Conservation (phyloP, 2,797 vertebrate species). For the Parotocinclus haroldoi region DNA sequence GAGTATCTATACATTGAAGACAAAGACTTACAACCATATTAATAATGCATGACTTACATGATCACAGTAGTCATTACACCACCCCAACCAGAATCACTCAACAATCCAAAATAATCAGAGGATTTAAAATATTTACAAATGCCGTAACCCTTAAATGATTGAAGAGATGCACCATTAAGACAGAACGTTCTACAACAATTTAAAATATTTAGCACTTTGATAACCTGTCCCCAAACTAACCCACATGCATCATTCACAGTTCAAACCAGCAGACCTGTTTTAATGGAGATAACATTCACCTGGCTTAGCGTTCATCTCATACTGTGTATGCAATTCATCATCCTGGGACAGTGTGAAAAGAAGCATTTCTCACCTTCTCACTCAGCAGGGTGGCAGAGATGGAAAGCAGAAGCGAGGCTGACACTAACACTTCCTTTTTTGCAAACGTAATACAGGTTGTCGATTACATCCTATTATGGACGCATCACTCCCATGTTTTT, state of each 20-base stretch:
- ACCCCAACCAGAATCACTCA: too few species aligned
- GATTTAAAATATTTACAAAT: background rate
- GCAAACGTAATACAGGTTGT: too few species aligned
- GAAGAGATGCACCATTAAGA: too few species aligned
- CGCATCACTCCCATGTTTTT: too few species aligned
- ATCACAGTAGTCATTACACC: too few species aligned
- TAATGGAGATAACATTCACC: conserved; percentile 38
- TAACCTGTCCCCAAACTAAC: background rate
- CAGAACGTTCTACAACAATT: too few species aligned
- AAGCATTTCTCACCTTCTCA: conserved; percentile 38
- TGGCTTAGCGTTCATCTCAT: conserved; percentile 34
- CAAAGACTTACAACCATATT: too few species aligned
- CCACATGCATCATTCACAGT: background rate
- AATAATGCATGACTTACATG: too few species aligned
- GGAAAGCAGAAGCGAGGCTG: background rate
- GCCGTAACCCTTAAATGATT: too few species aligned
- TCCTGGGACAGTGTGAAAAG: conserved; percentile 26
- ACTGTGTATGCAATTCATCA: conserved; percentile 34
- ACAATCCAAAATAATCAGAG: background rate
- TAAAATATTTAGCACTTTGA: background rate
- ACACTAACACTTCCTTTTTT: background rate
- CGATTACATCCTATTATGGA: too few species aligned
- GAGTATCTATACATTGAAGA: too few species aligned
- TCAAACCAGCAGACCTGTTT: conserved; percentile 3
- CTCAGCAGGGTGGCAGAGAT: conserved; percentile 17